Conservation (phyloP, 2,797 vertebrate species). For the Acridotheres tristis region DNA sequence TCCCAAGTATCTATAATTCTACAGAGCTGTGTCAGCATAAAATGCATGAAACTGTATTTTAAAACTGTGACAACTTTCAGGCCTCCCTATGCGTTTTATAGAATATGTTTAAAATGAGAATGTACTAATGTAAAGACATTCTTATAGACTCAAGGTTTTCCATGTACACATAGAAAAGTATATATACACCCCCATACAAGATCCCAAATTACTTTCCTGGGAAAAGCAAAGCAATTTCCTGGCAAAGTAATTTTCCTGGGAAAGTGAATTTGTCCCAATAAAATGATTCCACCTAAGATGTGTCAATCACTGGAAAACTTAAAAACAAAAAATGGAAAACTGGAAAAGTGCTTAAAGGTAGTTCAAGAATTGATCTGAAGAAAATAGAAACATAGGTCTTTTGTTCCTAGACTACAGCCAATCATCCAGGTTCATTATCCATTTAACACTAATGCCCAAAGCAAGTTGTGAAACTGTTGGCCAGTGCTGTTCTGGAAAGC, state of each 20-base stretch:
- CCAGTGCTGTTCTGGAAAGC: background rate
- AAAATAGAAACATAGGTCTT: background rate
- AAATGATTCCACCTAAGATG: background rate
- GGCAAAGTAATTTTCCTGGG: background rate
- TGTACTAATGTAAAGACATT: background rate
- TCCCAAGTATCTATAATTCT: background rate
- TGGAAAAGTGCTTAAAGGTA: background rate
- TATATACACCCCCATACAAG: fast-evolving
- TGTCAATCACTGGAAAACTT: background rate
- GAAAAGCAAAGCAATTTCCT: background rate
- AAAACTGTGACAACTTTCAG: background rate
- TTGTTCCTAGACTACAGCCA: background rate
- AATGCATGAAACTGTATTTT: background rate
- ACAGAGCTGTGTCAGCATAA: background rate
- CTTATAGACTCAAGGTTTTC: background rate
- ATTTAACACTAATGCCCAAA: background rate
- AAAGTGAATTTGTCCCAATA: background rate
- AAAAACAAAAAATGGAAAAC: background rate
- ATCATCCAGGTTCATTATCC: background rate
- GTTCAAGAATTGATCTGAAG: background rate
- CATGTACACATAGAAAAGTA: background rate
- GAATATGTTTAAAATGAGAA: background rate
- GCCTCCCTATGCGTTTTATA: background rate
- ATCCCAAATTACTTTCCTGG: background rate
- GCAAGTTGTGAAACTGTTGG: background rate